Evolutionary conservation across 2,113 vertebrate genomes (phyloP).

Genomic region (Hylia prasina): DNA sequence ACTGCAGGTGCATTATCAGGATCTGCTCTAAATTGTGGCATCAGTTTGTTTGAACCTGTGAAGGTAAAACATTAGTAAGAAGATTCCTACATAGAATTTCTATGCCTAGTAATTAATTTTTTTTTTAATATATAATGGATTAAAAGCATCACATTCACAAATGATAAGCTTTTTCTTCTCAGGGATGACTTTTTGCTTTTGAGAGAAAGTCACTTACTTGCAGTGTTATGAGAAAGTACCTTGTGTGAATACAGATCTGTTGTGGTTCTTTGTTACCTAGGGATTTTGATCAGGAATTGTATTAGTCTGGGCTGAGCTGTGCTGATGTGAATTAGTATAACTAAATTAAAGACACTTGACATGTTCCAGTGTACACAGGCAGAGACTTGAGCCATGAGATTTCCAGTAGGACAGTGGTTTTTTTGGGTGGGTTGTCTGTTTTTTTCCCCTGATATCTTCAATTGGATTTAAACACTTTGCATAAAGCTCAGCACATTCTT

Average conservation of each 20-base stretch:
- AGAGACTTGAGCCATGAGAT: neutral
- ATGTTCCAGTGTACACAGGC: neutral
- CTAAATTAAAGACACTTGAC: neutral
- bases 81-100: neutral
- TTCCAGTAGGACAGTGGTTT: neutral
- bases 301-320: neutral
- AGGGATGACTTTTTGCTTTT: neutral
- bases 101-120: neutral
- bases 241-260: neutral
- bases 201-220: neutral
- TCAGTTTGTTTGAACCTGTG: neutral
- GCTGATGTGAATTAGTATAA: neutral
- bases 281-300: neutral
- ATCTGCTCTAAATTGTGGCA: neutral
- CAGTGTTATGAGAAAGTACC: neutral
- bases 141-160: neutral
- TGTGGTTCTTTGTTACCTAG: neutral
- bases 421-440: neutral
- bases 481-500: neutral
- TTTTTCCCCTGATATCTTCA: neutral
- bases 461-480: neutral
- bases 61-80: neutral
- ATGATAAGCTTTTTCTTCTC: neutral
- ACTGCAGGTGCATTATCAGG: neutral
- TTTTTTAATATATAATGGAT: neutral